phyloP scores from a whole-genome alignment of 2,113 vertebrate species.

The Drymodes brunneopygia region DNA sequence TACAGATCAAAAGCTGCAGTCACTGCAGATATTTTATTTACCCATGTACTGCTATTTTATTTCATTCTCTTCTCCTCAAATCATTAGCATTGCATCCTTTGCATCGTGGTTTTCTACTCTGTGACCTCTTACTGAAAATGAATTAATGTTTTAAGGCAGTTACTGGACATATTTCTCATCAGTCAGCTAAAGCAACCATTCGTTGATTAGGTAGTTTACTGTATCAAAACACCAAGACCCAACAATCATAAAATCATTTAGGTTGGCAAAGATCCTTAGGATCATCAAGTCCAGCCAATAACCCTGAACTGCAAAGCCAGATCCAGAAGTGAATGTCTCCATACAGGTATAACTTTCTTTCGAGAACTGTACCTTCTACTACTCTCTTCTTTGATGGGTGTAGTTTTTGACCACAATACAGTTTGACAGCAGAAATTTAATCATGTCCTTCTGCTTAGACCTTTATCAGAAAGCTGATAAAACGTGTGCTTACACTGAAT shows the following conservation, averaged over 20 bases:
- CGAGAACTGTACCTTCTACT: background rate
- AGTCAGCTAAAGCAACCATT: background rate
- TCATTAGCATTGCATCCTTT: background rate
- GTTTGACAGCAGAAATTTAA: slow-evolving; percentile 5
- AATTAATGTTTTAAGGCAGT: background rate
- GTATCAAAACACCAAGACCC: background rate
- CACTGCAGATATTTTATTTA: background rate
- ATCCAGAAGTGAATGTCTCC: background rate
- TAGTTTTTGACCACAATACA: background rate
- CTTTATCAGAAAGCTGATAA: slow-evolving; percentile 21
- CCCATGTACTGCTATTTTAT: background rate
- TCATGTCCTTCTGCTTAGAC: slow-evolving; percentile 8
- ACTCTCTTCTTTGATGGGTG: background rate
- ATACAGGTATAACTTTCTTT: background rate
- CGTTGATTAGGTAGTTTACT: background rate
- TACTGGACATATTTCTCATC: background rate
- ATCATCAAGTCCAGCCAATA: background rate
- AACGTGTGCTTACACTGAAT: background rate
- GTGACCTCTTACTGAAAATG: background rate
- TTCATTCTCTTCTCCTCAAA: background rate
- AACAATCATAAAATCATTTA: background rate
- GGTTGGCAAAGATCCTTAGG: background rate
- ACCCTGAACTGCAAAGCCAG: background rate
- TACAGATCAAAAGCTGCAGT: background rate
- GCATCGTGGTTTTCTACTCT: background rate